A percentile compares a stretch with the other conserved stretches of the same genome.
phyloP scores from a whole-genome alignment of 2,113 vertebrate genomes.

The Lathamus discolor region DNA sequence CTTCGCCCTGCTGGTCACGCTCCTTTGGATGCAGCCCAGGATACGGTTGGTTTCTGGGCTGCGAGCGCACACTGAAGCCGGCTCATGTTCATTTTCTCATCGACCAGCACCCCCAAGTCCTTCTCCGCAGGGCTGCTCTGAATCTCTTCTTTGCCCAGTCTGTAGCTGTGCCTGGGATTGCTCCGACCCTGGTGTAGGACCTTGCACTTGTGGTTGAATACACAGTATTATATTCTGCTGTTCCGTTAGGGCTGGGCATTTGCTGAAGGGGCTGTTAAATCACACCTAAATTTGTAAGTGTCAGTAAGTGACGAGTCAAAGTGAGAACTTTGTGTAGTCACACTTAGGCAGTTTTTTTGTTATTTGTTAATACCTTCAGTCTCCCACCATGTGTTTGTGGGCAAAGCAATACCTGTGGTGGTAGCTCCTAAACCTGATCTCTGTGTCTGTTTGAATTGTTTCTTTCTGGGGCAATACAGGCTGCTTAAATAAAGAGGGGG shows the following conservation, averaged over 20 bases:
- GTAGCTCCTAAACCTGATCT: background rate
- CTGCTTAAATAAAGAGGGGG: background rate
- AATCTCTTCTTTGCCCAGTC: too few species aligned
- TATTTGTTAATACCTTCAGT: background rate
- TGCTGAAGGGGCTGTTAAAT: background rate
- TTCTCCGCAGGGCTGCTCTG: too few species aligned
- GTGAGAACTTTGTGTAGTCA: background rate
- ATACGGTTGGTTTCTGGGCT: too few species aligned
- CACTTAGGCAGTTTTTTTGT: background rate
- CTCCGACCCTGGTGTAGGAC: too few species aligned
- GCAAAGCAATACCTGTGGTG: background rate
- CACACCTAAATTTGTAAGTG: background rate
- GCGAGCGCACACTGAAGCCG: too few species aligned
- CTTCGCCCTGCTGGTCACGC: too few species aligned
- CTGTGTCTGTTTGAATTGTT: background rate
- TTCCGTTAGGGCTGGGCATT: background rate
- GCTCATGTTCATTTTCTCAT: too few species aligned
- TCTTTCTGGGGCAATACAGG: background rate
- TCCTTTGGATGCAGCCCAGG: too few species aligned
- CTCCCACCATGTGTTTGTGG: background rate
- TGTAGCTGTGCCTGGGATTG: too few species aligned
- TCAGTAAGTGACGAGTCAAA: background rate
- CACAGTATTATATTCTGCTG: rapidly evolving
- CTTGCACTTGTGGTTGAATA: too few species aligned
- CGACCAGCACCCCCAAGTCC: too few species aligned